phyloP scores from a whole-genome alignment of 2,113 vertebrate species.

The Cinclus mexicanus region DNA sequence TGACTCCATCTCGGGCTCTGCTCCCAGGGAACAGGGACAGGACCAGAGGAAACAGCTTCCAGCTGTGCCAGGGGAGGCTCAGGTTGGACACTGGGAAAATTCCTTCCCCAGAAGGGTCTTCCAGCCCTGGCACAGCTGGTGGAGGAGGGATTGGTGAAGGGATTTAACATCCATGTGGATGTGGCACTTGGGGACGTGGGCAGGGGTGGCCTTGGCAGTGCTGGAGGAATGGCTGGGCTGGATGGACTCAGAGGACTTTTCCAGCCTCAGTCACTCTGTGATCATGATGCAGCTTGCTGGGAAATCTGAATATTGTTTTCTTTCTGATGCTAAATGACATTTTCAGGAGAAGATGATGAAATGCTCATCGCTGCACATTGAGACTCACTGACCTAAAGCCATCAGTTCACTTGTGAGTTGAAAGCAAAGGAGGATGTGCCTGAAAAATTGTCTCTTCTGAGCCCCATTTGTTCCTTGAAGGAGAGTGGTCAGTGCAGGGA shows the following conservation, averaged over 20 bases:
- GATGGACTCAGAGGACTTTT: not conserved
- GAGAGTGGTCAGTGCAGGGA: not conserved
- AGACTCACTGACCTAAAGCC: not conserved
- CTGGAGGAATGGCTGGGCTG: not conserved
- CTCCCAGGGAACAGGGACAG: not conserved
- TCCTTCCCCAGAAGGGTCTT: accelerated
- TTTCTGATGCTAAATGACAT: not conserved
- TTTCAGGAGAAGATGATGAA: not conserved
- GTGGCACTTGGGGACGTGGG: not conserved
- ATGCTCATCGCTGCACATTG: not conserved
- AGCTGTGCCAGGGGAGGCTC: not conserved
- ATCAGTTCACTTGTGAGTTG: not conserved
- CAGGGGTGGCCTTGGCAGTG: not conserved
- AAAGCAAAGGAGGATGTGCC: not conserved
- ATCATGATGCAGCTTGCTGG: not conserved
- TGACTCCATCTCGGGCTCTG: accelerated
- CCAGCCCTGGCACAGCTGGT: not conserved
- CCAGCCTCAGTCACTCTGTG: not conserved
- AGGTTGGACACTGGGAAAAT: not conserved
- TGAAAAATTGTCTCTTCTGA: not conserved
- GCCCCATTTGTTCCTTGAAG: not conserved
- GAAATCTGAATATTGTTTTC: not conserved
- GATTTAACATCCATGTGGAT: not conserved
- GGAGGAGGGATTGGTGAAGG: accelerated
- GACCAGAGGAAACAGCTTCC: not conserved